Base-by-base conservation (phyloP, 2,797 vertebrate genomes). In the Macropus fuliginosus region DNA sequence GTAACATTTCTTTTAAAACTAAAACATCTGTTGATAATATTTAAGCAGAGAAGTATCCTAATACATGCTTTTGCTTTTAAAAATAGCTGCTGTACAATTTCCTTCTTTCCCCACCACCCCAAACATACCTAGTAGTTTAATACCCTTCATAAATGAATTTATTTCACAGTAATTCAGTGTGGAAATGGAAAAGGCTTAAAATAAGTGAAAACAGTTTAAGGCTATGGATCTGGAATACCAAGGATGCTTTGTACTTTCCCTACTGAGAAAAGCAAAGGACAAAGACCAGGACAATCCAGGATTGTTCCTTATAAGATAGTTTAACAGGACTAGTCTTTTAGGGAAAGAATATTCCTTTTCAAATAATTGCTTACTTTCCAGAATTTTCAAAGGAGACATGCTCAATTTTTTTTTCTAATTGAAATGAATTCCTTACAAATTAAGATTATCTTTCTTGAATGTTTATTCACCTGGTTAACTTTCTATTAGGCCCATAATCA, bases 401-500 rank as follows among this genome's bases (percentile, higher is more conserved):
- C 94, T 95, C 92, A 57, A 21, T 93, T 96, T 57, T 91, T 95
- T 40, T 95, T 62, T 56, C 66, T 94, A 57, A 57, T 94, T 92
- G 94, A 94, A 55, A 93, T 50, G 24, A 87, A 81, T 97, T 92
- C 90, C 54, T 31, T 95, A 0, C 93, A 95, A 95, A 98, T 98
- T 97, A 97, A 95, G 92, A 97, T 94, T 55, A 95, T 90, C 90
- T 52, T 92, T 93, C 54, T 12, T 96, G 90, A 52, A 91, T 94
- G 8, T 56, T 46, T 52, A 18, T 34, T 91, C 52, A 95, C 46
- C 95, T 92, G 90, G 94, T 96, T 96, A 89, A 95, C 90, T 97
- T 95, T 95, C 91, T 91, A 93, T 90, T 91, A 95, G 91, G 92
- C 56, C 93, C 95, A 91, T 96, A 97, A 97, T 95, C 95, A 97